A percentile compares a stretch with the other conserved stretches of the same genome.
phyloP scores from a whole-genome alignment of 2,888 invertebrate species.

The Adelphocoris suturalis region DNA sequence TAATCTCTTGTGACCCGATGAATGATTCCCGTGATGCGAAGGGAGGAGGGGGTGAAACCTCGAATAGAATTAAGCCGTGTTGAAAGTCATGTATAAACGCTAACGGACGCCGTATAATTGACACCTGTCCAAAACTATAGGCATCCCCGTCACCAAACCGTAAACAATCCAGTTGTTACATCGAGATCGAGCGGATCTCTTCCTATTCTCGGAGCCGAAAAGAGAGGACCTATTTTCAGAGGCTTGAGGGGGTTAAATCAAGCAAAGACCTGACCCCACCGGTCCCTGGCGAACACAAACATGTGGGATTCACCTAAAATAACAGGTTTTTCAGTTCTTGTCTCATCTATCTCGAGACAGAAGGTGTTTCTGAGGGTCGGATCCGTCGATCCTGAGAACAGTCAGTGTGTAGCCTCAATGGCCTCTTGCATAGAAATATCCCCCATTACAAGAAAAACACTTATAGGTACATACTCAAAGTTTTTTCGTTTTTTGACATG shows the following conservation, averaged over 20 bases:
- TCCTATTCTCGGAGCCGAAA: background rate
- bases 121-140: slow-evolving; percentile 31
- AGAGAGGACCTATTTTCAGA: slow-evolving; percentile 24
- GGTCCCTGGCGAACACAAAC: background rate
- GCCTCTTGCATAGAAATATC: no score
- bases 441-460: no score
- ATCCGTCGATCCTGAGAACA: background rate
- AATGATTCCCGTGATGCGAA: background rate
- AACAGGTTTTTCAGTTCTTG: slow-evolving; percentile 29
- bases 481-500: no score
- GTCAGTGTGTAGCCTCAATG: no score
- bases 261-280: slow-evolving; percentile 35
- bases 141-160: background rate
- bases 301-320: slow-evolving; percentile 31
- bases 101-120: slow-evolving; percentile 28
- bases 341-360: slow-evolving; percentile 13
- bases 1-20: background rate
- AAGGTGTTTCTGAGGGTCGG: background rate
- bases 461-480: no score
- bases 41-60: background rate
- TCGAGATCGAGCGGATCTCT: slow-evolving; percentile 21
- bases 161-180: slow-evolving; percentile 31
- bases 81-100: slow-evolving; percentile 22
- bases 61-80: slow-evolving; percentile 28
- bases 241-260: slow-evolving; percentile 18